Percentiles rank a stretch among this genome's conserved stretches.
These are phyloP conservation scores for Ctenopoma kingsleyae DNA, from an alignment of 2,797 vertebrate genomes.

Conservation along the genomic window DNA sequence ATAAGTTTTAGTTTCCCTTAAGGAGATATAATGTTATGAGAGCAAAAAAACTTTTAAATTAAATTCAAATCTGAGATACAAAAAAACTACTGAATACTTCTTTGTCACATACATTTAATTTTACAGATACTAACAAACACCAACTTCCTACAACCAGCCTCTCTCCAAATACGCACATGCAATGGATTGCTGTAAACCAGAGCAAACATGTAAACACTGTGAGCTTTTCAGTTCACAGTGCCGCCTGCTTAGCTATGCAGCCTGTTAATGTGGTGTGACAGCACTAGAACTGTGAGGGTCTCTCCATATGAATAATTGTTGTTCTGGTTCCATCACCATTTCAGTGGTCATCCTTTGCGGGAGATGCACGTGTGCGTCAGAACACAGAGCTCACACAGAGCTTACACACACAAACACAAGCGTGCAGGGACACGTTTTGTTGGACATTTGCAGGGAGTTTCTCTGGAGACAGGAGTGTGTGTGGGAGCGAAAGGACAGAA, in stretches of 20 bases:
- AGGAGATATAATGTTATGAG: not conserved
- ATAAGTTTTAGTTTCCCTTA: constrained; percentile 1
- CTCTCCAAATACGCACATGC: constrained; percentile 13
- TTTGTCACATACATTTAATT: not conserved
- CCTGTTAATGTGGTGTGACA: constrained; percentile 46
- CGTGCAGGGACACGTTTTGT: constrained; percentile 37
- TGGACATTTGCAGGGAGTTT: constrained; percentile 38
- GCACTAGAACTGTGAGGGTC: constrained; percentile 37
- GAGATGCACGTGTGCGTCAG: constrained; percentile 47
- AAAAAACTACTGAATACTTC: not conserved
- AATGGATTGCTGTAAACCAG: not conserved
- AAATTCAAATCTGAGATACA: constrained; percentile 3
- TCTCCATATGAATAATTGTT: constrained; percentile 62
- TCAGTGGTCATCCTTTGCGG: constrained; percentile 30
- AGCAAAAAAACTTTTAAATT: constrained; percentile 7
- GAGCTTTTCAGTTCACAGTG: constrained; percentile 24
- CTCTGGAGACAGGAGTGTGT: constrained; percentile 58
- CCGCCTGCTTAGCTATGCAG: constrained; percentile 18
- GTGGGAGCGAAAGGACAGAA: constrained; percentile 53
- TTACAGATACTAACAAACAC: constrained; percentile 5
- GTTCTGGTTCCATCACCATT: constrained; percentile 33
- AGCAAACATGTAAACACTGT: constrained; percentile 7
- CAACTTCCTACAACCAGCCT: constrained; percentile 8
- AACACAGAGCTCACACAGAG: constrained; percentile 14
- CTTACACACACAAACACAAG: constrained; percentile 37